Evolutionary conservation across 2,888 invertebrate species (phyloP).

Genomic region (Altica lythri): DNA sequence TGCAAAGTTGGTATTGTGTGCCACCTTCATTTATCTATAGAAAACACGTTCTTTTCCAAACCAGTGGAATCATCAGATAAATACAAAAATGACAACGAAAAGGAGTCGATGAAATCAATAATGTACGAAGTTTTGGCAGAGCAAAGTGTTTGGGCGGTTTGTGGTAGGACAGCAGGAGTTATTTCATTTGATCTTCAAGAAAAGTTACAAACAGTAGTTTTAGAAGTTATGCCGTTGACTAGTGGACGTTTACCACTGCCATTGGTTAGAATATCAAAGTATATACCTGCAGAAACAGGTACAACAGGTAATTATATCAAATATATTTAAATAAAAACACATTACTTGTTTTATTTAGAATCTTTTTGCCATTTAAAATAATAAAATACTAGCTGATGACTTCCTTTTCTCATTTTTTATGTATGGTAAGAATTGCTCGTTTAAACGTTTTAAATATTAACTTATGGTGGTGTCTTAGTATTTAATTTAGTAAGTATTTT

Average conservation of each 20-base stretch:
- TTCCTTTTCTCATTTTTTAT: neutral
- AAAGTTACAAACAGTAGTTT: slow-evolving; percentile 72
- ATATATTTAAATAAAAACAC: neutral
- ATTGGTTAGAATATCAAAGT: slow-evolving; percentile 84
- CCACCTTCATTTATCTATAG: slow-evolving; percentile 76
- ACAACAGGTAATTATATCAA: slow-evolving; percentile 37
- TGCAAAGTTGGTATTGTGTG: slow-evolving; percentile 90
- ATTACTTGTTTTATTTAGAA: neutral
- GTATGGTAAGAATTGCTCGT: too few species aligned
- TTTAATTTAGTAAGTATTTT: neutral
- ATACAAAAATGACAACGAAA: too few species aligned
- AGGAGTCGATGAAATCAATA: slow-evolving; percentile 61
- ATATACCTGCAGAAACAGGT: slow-evolving; percentile 73
- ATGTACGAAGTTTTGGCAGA: slow-evolving; percentile 95
- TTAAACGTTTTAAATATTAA: too few species aligned
- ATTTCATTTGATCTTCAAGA: slow-evolving; percentile 54
- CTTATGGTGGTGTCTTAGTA: neutral
- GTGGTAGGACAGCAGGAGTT: slow-evolving; percentile 85
- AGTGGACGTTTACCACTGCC: slow-evolving; percentile 90
- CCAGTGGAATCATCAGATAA: too few species aligned
- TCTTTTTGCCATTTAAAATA: neutral
- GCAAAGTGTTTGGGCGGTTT: slow-evolving; percentile 91
- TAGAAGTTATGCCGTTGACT: slow-evolving; percentile 92
- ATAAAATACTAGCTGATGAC: neutral
- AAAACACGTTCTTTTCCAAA: slow-evolving; percentile 47